Evolutionary conservation across 2,888 invertebrate species (phyloP).

Genomic region (Bombylius major): DNA sequence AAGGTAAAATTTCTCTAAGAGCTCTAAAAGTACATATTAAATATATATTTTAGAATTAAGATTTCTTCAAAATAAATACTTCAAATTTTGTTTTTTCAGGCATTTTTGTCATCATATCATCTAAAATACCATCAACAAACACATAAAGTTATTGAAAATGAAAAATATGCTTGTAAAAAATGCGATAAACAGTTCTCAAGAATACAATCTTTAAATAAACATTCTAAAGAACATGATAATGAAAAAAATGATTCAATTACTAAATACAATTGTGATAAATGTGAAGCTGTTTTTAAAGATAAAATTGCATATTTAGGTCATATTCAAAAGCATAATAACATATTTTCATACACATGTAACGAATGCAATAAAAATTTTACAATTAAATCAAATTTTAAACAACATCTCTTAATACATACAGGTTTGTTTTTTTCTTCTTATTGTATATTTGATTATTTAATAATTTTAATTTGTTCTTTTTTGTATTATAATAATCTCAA

Average conservation of each 20-base stretch:
- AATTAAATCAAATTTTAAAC: slow-evolving; percentile 54
- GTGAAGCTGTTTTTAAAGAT: slow-evolving; percentile 49
- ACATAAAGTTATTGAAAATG: slow-evolving; percentile 49
- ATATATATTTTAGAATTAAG: neutral
- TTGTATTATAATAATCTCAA: neutral
- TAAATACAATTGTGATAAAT: slow-evolving; percentile 43
- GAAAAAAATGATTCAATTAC: neutral
- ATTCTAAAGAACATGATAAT: slow-evolving; percentile 50
- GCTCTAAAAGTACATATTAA: neutral
- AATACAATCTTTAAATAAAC: slow-evolving; percentile 55
- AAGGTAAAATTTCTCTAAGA: slow-evolving; percentile 21
- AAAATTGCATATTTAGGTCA: slow-evolving; percentile 48
- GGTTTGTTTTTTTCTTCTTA: slow-evolving; percentile 24
- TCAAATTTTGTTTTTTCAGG: slow-evolving; percentile 34
- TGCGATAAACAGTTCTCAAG: slow-evolving; percentile 59
- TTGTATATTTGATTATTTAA: neutral
- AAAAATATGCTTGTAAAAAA: slow-evolving; percentile 45
- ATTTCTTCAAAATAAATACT: neutral
- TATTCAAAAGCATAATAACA: slow-evolving; percentile 46
- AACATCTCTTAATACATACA: slow-evolving; percentile 44
- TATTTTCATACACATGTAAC: slow-evolving; percentile 47
- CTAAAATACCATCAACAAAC: slow-evolving; percentile 57
- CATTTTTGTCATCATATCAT: slow-evolving; percentile 58
- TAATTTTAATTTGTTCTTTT: neutral
- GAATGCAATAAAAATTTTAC: slow-evolving; percentile 45